Percentiles rank a stretch among this genome's conserved stretches.
phyloP scores from a whole-genome alignment of 2,888 invertebrate species.

The Macrophya annulata region DNA sequence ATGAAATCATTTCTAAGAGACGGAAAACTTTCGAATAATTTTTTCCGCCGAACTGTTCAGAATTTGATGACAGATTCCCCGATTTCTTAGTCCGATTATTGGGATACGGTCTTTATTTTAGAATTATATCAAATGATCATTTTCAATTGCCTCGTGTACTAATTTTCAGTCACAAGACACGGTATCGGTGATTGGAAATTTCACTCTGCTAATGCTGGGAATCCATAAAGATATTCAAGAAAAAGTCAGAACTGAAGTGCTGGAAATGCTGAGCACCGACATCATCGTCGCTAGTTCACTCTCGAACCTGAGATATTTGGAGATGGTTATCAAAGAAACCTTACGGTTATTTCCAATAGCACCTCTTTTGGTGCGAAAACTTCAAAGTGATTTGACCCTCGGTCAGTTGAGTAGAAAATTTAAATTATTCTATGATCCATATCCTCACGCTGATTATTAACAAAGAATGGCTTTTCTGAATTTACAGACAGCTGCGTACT shows the following conservation, averaged over 20 bases:
- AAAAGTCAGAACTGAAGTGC: conserved; percentile 62
- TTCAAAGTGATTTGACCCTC: conserved; percentile 62
- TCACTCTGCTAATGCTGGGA: conserved; percentile 63
- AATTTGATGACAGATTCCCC: too few species aligned
- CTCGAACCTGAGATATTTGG: conserved; percentile 62
- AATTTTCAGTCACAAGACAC: conserved; percentile 65
- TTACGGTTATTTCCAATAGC: conserved; percentile 64
- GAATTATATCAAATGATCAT: background rate
- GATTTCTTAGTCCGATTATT: too few species aligned
- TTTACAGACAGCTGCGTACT: conserved; percentile 62
- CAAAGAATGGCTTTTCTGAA: conserved; percentile 23
- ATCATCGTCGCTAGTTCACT: conserved; percentile 57
- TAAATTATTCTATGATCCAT: background rate
- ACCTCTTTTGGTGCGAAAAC: conserved; percentile 64
- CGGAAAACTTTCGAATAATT: too few species aligned
- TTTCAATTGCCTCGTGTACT: background rate
- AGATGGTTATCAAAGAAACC: conserved; percentile 65
- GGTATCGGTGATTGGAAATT: conserved; percentile 60
- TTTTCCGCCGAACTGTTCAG: too few species aligned
- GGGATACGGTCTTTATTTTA: too few species aligned
- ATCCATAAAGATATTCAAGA: conserved; percentile 62
- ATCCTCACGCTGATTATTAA: background rate
- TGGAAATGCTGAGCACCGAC: conserved; percentile 56
- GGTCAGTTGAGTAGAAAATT: background rate
- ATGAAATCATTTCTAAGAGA: too few species aligned